These are phyloP conservation scores for Montipora capitata DNA, from an alignment of 92 coral and sea anemone species.

Conservation along the genomic window DNA sequence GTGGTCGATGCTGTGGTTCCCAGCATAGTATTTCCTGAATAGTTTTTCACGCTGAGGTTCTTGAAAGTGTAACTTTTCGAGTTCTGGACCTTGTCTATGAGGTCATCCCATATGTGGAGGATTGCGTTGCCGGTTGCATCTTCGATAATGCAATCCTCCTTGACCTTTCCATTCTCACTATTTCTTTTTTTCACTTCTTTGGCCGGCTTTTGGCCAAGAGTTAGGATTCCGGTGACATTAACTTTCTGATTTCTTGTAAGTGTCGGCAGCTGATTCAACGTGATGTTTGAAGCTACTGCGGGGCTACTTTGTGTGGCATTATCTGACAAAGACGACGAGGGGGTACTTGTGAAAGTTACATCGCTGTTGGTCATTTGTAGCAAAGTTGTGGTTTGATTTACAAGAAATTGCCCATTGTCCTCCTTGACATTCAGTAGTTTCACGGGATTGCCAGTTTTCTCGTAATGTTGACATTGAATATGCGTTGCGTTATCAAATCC, in stretches of 20 bases:
- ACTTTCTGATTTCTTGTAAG: slow-evolving; percentile 55
- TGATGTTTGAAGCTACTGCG: slow-evolving; percentile 26
- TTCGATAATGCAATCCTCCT: slow-evolving; percentile 69
- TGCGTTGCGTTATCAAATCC: slow-evolving; percentile 44
- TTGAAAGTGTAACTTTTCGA: slow-evolving; percentile 26
- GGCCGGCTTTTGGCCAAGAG: slow-evolving; percentile 40
- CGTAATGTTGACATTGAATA: slow-evolving; percentile 21
- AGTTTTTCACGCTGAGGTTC: slow-evolving; percentile 54
- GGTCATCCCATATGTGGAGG: slow-evolving; percentile 68
- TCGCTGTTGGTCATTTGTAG: too few relatives aligned
- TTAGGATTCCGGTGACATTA: slow-evolving; percentile 33
- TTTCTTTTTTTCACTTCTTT: slow-evolving; percentile 55
- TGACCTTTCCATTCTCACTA: slow-evolving; percentile 45
- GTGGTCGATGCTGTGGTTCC: slow-evolving; percentile 36
- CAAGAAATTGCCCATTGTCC: slow-evolving; percentile 45
- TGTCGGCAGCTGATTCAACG: slow-evolving; percentile 33
- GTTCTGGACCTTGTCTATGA: slow-evolving; percentile 10
- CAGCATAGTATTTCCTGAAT: slow-evolving; percentile 40
- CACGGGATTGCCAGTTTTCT: slow-evolving; percentile 33
- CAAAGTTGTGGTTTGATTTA: slow-evolving; percentile 47
- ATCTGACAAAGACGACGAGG: too few relatives aligned
- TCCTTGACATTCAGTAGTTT: slow-evolving; percentile 48
- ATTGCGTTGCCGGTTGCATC: slow-evolving; percentile 47
- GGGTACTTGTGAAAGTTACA: too few relatives aligned
- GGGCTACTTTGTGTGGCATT: slow-evolving; percentile 10